Evolutionary conservation across 1,140 invertebrate species (phyloP), one percentile per base, ranked within the genome.

Genomic region (Nasonia longicornis): DNA sequence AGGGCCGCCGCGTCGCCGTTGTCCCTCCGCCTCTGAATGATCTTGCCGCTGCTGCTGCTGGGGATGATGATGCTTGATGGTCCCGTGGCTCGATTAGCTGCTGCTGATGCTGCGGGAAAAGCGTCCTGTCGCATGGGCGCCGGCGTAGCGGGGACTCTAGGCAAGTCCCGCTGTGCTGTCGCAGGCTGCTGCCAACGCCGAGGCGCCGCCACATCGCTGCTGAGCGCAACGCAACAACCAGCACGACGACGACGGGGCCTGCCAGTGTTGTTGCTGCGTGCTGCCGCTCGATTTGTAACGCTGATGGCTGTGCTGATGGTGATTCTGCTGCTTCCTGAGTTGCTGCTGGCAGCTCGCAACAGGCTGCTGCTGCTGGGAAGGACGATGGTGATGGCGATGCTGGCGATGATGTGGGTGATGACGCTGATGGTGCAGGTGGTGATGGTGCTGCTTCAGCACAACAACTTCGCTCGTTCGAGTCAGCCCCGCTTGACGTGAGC

Each of bases 81-180:
- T 66, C 35, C 82, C 80, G 80, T 79, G 77, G 78, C 67, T 87
- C 80, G 87, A 86, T 86, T 84, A 84, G 83, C 86, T 81, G 20
- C 52, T 58, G 52, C 52, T 58, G 14, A 14, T 58, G 2, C 52
- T 58, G 85, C 81, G 85, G 84, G 85, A 80, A 82, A 83, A 77
- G 64, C 63, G 73, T 87, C 88, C 86, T 87, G 84, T 89, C 82
- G 89, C 89, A 90, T 90, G 87, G 84, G 87, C 88, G 85, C 86
- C 84, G 86, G 81, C 80, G 85, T 58, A 58, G 52, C 82, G 84
- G 85, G 87, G 85, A 87, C 86, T 84, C 81, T 88, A 87, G 82
- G 83, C 67, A 77, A 79, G 87, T 88, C 84, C 87, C 88, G 87
- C 85, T 81, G 81, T 80, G 74, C 82, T 84, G 52, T 63, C 45